A percentile compares a stretch with the other conserved stretches of the same genome.
phyloP scores from a whole-genome alignment of 2,113 vertebrate species.

The Urocolius indicus region DNA sequence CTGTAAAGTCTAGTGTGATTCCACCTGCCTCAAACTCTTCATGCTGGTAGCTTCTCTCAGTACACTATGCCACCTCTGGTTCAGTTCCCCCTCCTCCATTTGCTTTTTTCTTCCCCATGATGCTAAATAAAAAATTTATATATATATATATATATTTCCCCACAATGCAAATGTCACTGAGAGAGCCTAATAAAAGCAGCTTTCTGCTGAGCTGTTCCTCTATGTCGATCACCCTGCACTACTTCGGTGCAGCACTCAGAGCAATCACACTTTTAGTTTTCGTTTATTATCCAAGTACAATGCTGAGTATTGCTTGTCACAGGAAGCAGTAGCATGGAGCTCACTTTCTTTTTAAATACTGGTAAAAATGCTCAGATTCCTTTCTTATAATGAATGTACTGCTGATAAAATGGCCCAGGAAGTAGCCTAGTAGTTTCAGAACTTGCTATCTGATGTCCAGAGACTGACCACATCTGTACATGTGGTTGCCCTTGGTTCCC shows the following conservation, averaged over 20 bases:
- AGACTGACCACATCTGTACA: neutral
- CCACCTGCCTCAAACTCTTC: neutral
- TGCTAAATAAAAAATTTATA: neutral
- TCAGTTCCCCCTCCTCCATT: neutral
- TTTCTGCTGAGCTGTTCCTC: neutral
- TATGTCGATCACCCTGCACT: neutral
- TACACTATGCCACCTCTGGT: neutral
- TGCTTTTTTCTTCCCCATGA: neutral
- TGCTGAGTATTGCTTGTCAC: neutral
- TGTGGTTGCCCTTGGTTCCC: neutral
- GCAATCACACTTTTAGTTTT: neutral
- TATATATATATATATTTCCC: no score
- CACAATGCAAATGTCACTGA: neutral
- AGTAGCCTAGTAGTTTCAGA: neutral
- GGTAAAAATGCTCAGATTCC: neutral
- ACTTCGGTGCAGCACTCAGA: neutral
- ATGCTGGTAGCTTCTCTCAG: neutral
- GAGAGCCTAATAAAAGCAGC: neutral
- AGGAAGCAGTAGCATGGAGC: neutral
- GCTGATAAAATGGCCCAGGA: neutral
- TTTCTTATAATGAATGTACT: neutral
- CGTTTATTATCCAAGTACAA: neutral
- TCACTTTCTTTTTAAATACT: neutral
- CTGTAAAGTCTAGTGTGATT: neutral
- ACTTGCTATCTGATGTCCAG: neutral